Evolutionary conservation across 2,888 invertebrate species (phyloP), one percentile per base, ranked within the genome.

Genomic region (Dinocampus coccinellae): DNA sequence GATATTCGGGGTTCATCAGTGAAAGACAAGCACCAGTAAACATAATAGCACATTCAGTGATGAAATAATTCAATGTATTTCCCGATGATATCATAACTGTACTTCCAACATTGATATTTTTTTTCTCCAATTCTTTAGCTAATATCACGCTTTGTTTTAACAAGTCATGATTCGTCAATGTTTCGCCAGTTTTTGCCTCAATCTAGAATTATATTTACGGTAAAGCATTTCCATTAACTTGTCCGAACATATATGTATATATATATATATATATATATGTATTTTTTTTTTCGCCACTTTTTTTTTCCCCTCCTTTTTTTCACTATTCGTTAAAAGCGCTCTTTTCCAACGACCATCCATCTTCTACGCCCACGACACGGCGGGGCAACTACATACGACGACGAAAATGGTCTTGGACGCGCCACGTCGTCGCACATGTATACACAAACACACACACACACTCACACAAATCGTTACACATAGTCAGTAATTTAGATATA

Each of bases 1-100:
- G 78, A 61, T 84, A 84, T 4, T 68, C 26, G 0, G 82, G 81
- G 78, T 84, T 87, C 53, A 84, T 61, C 0, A 83, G 82, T 10
- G 83, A 75, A n/a, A 79, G 20, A 9, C 77, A 72, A 16, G 79
- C 82, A 11, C 85, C 85, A 3, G 76, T 52, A 58, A 77, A 83
- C 22, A 83, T 63, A 3, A 79, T 72, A 0, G 81, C 80, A 53
- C 80, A 77, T 10, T 75, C 72, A 11, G 81, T 79, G 33, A 83
- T 24, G 20, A 76, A 26, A 66, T 76, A 79, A 73, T 78, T 72
- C 0, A 69, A 60, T 61, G 75, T 77, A 73, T 81, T 83, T 63
- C 82, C 81, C 52, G 76, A 71, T 13, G 70, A 72, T 53, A 81
- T 73, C n/a, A 75, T 69, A 34, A 84, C 53, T 66, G 69, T 78